Percentiles rank a stretch among this genome's conserved stretches.
These are phyloP conservation scores for Bryconaethiops microstoma DNA, from an alignment of 2,797 vertebrate genomes.

Conservation along the genomic window DNA sequence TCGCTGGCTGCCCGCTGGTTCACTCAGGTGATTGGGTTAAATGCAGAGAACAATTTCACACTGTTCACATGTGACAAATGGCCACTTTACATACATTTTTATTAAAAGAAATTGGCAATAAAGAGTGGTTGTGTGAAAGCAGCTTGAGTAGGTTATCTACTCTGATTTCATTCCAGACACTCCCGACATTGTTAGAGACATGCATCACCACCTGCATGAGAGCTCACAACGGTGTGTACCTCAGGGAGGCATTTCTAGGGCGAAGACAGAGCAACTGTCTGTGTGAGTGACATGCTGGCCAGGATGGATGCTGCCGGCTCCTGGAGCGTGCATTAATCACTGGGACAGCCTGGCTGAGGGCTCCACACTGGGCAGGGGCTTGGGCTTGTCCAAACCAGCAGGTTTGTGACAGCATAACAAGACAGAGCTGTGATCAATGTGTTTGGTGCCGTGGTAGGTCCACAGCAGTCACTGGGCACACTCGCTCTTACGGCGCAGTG, in stretches of 20 bases:
- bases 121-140: neutral
- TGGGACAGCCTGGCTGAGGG: slow-evolving; percentile 33
- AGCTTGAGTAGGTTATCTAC: neutral
- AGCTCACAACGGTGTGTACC: slow-evolving; percentile 12
- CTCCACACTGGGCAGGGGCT: slow-evolving; percentile 35
- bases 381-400: slow-evolving; percentile 37
- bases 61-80: too few relatives aligned
- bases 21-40: too few relatives aligned
- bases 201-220: neutral
- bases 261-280: slow-evolving; percentile 50
- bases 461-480: slow-evolving; percentile 24
- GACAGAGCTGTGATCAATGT: slow-evolving; percentile 58
- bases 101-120: neutral
- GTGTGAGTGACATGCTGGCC: slow-evolving; percentile 50
- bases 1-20: too few relatives aligned
- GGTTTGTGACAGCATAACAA: slow-evolving; percentile 56
- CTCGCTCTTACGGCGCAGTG: neutral
- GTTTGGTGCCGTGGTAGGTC: slow-evolving; percentile 38
- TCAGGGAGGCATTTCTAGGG: slow-evolving; percentile 19
- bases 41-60: too few relatives aligned
- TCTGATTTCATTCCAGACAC: neutral
- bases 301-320: slow-evolving; percentile 25
- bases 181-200: neutral
- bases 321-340: slow-evolving; percentile 51
- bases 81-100: neutral